These are phyloP conservation scores for Caenorhabditis uteleia DNA, from an alignment of 2,888 invertebrate genomes.

Conservation along the genomic window DNA sequence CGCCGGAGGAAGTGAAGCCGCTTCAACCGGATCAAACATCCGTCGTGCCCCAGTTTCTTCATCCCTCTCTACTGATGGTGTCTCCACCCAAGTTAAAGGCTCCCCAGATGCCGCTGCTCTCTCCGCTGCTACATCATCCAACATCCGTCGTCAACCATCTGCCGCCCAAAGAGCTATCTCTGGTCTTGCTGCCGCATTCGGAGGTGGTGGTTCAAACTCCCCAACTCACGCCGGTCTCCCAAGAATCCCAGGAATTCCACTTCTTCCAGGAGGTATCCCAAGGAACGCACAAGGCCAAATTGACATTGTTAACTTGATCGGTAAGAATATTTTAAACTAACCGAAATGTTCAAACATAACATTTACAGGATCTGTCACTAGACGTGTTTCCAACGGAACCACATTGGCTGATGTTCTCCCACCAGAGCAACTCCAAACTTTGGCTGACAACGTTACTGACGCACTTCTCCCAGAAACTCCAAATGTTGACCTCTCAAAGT, in stretches of 20 bases:
- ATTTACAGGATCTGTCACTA: conserved; percentile 65
- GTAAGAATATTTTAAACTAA: too few species aligned
- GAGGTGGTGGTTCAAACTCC: conserved; percentile 75
- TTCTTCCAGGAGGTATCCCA: conserved; percentile 69
- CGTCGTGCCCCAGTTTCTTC: conserved; percentile 1
- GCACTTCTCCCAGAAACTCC: conserved; percentile 68
- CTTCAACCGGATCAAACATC: conserved; percentile 33
- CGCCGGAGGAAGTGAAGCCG: conserved; percentile 25
- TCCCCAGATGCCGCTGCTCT: conserved; percentile 24
- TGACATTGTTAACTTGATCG: conserved; percentile 68
- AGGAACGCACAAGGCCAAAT: conserved; percentile 69
- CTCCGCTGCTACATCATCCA: conserved; percentile 31
- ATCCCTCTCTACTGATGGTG: conserved; percentile 34
- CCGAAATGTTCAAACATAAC: not conserved
- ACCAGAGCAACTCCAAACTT: conserved; percentile 68
- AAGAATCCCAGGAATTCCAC: conserved; percentile 68
- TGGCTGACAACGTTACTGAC: conserved; percentile 70
- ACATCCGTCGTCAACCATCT: conserved; percentile 66
- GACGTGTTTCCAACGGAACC: conserved; percentile 69
- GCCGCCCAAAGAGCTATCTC: conserved; percentile 72
- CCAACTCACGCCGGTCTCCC: conserved; percentile 69
- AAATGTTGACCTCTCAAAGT: conserved; percentile 67
- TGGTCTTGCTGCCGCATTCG: conserved; percentile 79
- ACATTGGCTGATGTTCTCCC: conserved; percentile 69
- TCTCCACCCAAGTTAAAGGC: conserved; percentile 33